Percentiles rank a stretch among this genome's conserved stretches.
Conservation (phyloP, 2,113 vertebrate genomes). For the Perca schrenkii region DNA sequence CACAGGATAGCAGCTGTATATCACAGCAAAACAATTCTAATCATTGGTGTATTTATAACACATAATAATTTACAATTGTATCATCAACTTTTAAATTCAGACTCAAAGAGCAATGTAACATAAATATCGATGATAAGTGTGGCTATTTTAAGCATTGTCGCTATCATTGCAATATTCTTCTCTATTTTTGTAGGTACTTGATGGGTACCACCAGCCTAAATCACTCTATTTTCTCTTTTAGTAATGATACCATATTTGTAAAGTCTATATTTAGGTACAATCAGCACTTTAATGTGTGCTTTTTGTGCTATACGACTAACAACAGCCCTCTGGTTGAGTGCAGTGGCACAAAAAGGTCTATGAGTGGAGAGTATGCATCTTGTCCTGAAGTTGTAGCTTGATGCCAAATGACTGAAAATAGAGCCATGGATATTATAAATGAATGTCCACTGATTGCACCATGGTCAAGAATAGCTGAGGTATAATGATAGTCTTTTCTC, state of each 20-base stretch:
- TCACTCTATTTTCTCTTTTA: neutral
- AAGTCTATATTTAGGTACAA: constrained; percentile 5
- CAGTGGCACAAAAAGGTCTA: constrained; percentile 4
- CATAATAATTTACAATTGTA: neutral
- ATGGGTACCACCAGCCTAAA: neutral
- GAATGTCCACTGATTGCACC: constrained; percentile 60
- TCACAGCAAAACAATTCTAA: neutral
- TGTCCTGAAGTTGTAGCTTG: neutral
- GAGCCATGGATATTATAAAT: constrained; percentile 23
- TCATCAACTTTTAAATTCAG: neutral
- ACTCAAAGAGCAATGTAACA: neutral
- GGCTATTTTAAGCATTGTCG: neutral
- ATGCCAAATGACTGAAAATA: constrained; percentile 34
- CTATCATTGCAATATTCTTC: neutral
- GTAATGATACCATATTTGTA: neutral
- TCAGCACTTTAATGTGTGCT: constrained; percentile 9
- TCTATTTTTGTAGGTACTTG: constrained; percentile 4
- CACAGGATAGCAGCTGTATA: neutral
- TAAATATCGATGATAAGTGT: neutral
- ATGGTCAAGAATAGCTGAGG: constrained; percentile 17
- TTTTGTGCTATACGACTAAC: constrained; percentile 7
- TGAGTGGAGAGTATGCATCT: constrained; percentile 12
- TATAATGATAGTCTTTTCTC: constrained; percentile 30
- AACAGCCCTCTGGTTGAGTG: neutral
- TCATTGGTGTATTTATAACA: neutral